These are phyloP conservation scores for Plestiodon gilberti DNA, from an alignment of 2,113 vertebrate genomes.

Conservation along the genomic window DNA sequence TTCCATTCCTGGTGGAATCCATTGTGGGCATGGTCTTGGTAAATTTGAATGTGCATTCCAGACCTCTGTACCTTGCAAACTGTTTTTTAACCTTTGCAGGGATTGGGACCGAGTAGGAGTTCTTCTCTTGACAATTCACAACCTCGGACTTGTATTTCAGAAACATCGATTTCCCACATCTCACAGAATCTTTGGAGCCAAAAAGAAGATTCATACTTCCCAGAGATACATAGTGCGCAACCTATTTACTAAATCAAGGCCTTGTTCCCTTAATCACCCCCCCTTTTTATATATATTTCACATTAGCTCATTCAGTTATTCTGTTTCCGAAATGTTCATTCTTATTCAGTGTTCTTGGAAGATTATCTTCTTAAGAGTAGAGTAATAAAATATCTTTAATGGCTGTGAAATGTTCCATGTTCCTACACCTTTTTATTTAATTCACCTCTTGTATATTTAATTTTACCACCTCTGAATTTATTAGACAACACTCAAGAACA, in stretches of 20 bases:
- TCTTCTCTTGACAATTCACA: not conserved
- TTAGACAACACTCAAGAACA: not conserved
- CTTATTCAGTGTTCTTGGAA: not conserved
- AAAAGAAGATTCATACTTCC: not conserved
- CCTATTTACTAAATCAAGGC: not conserved
- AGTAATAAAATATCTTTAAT: slow-evolving; percentile 11
- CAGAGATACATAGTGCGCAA: not conserved
- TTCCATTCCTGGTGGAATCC: not conserved
- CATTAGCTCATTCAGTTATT: not conserved
- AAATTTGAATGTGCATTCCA: not conserved
- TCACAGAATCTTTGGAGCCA: not conserved
- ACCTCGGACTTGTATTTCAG: not conserved
- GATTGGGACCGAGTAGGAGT: not conserved
- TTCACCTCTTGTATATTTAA: not conserved
- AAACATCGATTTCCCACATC: not conserved
- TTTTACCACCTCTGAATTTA: not conserved
- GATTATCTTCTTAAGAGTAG: not conserved
- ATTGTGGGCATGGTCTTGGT: not conserved
- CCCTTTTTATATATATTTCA: not conserved
- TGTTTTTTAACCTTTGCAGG: not conserved
- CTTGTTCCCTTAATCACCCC: not conserved
- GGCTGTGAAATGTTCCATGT: not conserved
- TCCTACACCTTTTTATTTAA: not conserved
- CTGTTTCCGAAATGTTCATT: not conserved
- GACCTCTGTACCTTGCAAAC: not conserved